Base-by-base conservation (phyloP, 2,888 invertebrate genomes). In the Metopia argyrocephala region DNA sequence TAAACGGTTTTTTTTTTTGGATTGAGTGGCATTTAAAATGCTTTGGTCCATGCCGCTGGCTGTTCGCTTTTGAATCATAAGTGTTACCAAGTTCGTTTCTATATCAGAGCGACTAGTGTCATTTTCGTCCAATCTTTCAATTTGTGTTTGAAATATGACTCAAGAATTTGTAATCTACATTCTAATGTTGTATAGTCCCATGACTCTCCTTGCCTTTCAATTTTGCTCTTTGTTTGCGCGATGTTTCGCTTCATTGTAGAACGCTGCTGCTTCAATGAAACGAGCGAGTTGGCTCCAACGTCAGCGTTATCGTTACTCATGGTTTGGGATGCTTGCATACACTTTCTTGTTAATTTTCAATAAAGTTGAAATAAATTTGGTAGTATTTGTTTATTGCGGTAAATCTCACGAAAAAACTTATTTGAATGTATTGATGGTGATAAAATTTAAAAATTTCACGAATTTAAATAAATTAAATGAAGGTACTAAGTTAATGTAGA, bases 131-230 rank as follows among this genome's bases (percentile, higher is more conserved):
- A 75, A n/a, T 59, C 56, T 71, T 31, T 79, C 79, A 21, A 71
- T 71, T 62, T 79, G 75, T 2, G 38, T 27, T 5, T 75, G 76
- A 46, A 76, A 56, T 80, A 62, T 27, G 75, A 61, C 18, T 76
- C 66, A 3, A 80, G 48, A n/a, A 76, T 80, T 71, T 80, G 68
- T 1, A 80, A 48, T 15, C 79, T 46, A 21, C 79, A 73, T 57
- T 71, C 76, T 0, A 76, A 25, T 50, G 69, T 70, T 15, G 75
- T 79, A 25, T 66, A 76, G 28, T 62, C 57, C 2, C 21, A 45
- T 4, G 68, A 27, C 6, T 1, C 68, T 5, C 57, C 68, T 27
- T 57, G 46, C 45, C 21, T 69, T 20, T 70, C 59, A 5, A 59
- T 59, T 70, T 59, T 59, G 0, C 5, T 1, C 25, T 70, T 70